Base-by-base conservation (phyloP, 2,888 invertebrate genomes). In the Leucophora obtusa region DNA sequence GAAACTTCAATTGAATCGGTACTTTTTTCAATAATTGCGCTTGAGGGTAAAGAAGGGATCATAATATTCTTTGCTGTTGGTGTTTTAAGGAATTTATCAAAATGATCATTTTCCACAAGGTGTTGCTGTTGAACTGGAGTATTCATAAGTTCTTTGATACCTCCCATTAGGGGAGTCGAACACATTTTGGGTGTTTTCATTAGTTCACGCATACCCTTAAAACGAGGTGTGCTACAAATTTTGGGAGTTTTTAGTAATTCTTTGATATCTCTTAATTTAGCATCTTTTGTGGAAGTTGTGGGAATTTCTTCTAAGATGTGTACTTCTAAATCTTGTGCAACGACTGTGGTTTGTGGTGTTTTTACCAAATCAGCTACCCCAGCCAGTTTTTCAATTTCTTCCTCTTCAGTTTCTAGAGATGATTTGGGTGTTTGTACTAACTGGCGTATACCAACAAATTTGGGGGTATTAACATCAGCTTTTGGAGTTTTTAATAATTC, bases 1-100 rank as follows among this genome's bases (percentile, higher is more conserved):
- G 85, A 83, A 11, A 85, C 65, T 28, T 83, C 84, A 1, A 85
- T 38, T 0, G 85, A 84, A 66, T 83, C 84, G 0, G 78, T 59
- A 0, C 83, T 76, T 18, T 85, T 81, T 50, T 89, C 85, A 17
- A 89, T 80, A 8, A 87, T 82, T 0, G 87, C 85, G 82, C 89
- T 89, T 4, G 88, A 86, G 0, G 89, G 89, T 51, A 78, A 54
- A 0, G 87, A 84, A 6, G 88, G 85, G 53, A 89, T 85, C 89
- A 89, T 89, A 0, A 87, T 76, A 66, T 87, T 84, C 76, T 86
- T 87, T 11, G 88, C 88, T 21, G 87, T 85, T 11, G 89, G 89
- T 11, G 89, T 89, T 56, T 87, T 89, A 14, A 89, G 85, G 56
- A 85, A 86, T 59, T 84, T 63, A 11, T 87, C 88, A 0, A 87